Conservation (phyloP, 2,113 vertebrate genomes). For the Bucco capensis region DNA sequence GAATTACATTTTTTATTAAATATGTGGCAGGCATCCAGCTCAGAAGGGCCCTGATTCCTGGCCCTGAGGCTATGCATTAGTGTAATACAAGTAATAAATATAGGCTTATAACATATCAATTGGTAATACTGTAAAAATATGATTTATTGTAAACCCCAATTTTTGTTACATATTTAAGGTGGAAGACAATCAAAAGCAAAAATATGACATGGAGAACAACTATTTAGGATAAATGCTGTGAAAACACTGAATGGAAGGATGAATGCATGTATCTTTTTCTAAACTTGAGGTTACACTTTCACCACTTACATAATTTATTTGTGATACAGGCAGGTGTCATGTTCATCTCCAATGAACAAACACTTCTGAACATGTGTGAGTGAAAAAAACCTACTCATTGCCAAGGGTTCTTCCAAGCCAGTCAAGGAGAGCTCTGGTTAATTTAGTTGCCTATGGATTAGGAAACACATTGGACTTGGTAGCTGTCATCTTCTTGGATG, state of each 20-base stretch:
- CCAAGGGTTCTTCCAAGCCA: not conserved
- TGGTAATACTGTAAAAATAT: not conserved
- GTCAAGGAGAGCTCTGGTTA: not conserved
- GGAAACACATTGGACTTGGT: not conserved
- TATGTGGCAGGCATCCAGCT: not conserved
- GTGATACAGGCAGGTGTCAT: not conserved
- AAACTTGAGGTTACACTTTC: not conserved
- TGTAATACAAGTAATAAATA: not conserved
- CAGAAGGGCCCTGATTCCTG: not conserved
- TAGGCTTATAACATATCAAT: not conserved
- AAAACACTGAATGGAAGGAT: not conserved
- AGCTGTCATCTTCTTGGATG: not conserved
- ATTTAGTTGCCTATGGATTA: not conserved
- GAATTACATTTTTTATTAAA: conserved; percentile 40
- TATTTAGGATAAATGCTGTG: not conserved
- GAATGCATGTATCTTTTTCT: not conserved
- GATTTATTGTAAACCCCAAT: not conserved
- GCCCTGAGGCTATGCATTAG: not conserved
- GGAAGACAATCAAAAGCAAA: not conserved
- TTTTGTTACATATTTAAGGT: not conserved
- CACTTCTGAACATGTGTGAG: not conserved
- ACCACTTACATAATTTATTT: not conserved
- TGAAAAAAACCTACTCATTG: not conserved
- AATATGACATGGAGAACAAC: not conserved
- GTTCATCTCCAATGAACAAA: not conserved